Base-by-base conservation (phyloP, 2,888 invertebrate species). In the Rhimphoctona megacephalus region DNA sequence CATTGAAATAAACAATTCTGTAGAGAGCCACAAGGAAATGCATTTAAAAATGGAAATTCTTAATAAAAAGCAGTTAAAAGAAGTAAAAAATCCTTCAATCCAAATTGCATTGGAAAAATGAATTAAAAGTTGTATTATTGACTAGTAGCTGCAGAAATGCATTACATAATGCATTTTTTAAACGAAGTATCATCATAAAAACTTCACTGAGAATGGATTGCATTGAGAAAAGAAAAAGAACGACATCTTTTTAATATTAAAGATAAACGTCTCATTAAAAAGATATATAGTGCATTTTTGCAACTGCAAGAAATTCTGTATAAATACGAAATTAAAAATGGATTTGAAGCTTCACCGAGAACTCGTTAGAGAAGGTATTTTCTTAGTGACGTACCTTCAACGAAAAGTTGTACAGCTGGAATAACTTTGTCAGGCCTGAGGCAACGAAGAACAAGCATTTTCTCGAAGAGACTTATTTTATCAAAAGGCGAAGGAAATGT, bases 341-440 rank as follows among this genome's bases (percentile, higher is more conserved):
- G 11, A 72, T n/a, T 49, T 3, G 5, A 70, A 49, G 25, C 17
- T 49, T 7, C 30, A 30, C 30, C 6, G 4, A 61, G 30, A 61
- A 61, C 17, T 61, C 61, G 25, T 61, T 61, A 61, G 6, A 11
- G 14, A 30, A 30, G 25, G 2, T 25, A 25, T 74, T 39, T 39
- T 49, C 66, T 83, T 52, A 57, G 67, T 74, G 52, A 52, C 52
- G n/a, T 94, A 96, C 96, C 95, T 95, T 95, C 94, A 2, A 98
- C 97, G 93, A 97, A 97, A 87, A 95, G 95, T 94, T 97, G 97
- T 79, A 97, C 96, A 61, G 96, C 98, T 7, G 97, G 97, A 79
- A 97, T 96, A 94, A 98, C 96, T 96, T 99, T 99, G 94, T 99
- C 99, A 43, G 97, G 96, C 69, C 99, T 96, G 90, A 99, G 95